Evolutionary conservation across 1,140 invertebrate genomes (phyloP).

Genomic region (Cotesia typhae): DNA sequence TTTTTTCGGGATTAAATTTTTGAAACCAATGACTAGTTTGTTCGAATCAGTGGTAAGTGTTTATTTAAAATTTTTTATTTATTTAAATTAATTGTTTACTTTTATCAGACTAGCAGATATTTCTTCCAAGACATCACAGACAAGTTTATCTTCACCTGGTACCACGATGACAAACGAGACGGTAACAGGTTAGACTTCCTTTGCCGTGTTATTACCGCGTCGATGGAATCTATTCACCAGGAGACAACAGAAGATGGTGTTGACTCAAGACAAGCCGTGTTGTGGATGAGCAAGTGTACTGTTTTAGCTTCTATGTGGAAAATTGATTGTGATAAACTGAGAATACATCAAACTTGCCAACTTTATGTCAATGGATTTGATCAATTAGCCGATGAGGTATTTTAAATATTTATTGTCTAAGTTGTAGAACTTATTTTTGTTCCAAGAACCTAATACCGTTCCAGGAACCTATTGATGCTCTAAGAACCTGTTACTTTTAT

Average conservation of each 20-base stretch:
- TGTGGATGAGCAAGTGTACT: conserved; percentile 77
- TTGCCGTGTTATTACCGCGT: conserved; percentile 71
- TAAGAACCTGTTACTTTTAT: too few relatives aligned
- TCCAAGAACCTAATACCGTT: too few relatives aligned
- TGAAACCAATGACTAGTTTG: conserved; percentile 77
- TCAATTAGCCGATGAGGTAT: conserved; percentile 77
- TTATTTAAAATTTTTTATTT: conserved; percentile 48
- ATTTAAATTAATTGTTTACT: conserved; percentile 19
- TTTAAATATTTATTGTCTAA: not conserved
- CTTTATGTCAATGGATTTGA: conserved; percentile 82
- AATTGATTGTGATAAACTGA: conserved; percentile 78
- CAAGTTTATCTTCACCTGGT: conserved; percentile 59
- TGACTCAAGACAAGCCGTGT: conserved; percentile 69
- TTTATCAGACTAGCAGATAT: conserved; percentile 61
- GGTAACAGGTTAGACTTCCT: conserved; percentile 71
- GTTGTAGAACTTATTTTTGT: not conserved
- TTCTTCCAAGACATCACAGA: conserved; percentile 66
- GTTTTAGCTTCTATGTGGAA: conserved; percentile 82
- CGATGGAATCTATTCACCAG: conserved; percentile 70
- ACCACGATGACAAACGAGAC: conserved; percentile 64
- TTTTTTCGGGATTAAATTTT: conserved; percentile 78
- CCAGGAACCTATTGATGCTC: too few relatives aligned
- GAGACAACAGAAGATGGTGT: conserved; percentile 66
- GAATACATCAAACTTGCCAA: conserved; percentile 79
- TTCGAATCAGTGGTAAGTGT: conserved; percentile 77